phyloP scores from a whole-genome alignment of 2,113 vertebrate species.

The Hepsetus odoe region DNA sequence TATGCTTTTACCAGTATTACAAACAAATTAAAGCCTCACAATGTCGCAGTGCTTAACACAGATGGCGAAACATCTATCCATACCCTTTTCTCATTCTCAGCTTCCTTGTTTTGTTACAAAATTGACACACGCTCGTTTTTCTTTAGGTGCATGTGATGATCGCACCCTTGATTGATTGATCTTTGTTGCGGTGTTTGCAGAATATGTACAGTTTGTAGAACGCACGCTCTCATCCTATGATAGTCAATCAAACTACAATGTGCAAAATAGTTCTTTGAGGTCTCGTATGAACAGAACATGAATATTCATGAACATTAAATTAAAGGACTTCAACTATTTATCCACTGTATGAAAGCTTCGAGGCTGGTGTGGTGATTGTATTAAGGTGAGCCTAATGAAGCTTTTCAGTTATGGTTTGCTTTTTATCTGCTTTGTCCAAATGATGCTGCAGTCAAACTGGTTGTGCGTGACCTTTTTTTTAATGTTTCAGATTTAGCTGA shows the following conservation, averaged over 20 bases:
- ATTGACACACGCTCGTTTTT: not conserved
- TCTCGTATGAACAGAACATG: not conserved
- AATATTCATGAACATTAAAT: not conserved
- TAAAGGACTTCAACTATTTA: not conserved
- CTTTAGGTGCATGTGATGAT: not conserved
- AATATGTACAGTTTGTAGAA: slow-evolving; percentile 59
- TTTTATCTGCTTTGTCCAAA: not conserved
- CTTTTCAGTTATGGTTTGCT: not conserved
- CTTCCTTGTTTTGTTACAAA: not conserved
- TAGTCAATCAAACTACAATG: slow-evolving; percentile 63
- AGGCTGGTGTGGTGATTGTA: not conserved
- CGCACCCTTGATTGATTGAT: not conserved
- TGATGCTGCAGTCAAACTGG: not conserved
- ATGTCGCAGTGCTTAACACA: too few relatives aligned
- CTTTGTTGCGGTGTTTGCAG: slow-evolving; percentile 19
- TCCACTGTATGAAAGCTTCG: not conserved
- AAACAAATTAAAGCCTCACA: not conserved
- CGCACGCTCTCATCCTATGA: slow-evolving; percentile 57
- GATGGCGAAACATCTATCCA: too few relatives aligned
- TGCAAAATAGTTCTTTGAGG: slow-evolving; percentile 61
- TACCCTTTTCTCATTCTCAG: not conserved
- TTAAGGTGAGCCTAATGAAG: not conserved
- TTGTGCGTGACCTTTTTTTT: not conserved
- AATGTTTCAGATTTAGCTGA: not conserved
- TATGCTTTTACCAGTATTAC: not conserved